These are phyloP conservation scores for Pteronura brasiliensis DNA, from an alignment of 2,113 vertebrate species.

Conservation along the genomic window DNA sequence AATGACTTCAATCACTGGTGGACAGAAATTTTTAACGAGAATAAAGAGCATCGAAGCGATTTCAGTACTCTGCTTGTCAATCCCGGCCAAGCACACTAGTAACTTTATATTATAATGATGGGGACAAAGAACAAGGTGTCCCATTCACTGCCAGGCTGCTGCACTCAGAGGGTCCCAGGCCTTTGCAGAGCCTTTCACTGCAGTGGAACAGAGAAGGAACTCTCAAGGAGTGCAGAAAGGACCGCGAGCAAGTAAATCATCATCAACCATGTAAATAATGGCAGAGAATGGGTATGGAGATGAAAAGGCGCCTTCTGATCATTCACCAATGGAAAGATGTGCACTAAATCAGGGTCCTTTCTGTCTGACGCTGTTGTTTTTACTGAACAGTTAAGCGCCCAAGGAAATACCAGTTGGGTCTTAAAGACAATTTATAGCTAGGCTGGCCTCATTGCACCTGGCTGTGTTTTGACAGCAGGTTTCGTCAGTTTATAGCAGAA, in stretches of 20 bases:
- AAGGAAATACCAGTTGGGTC: slow-evolving; percentile 61
- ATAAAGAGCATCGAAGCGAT: slow-evolving; percentile 53
- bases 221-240: not conserved
- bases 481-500: slow-evolving; percentile 51
- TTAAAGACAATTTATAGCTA: slow-evolving; percentile 57
- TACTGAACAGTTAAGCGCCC: slow-evolving; percentile 43
- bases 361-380: not conserved
- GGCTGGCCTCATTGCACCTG: slow-evolving; percentile 31
- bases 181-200: not conserved
- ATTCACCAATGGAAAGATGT: not conserved
- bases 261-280: not conserved
- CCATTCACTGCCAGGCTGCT: slow-evolving; percentile 25
- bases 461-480: slow-evolving; percentile 59
- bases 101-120: slow-evolving; percentile 55
- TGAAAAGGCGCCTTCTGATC: not conserved
- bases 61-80: not conserved
- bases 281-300: not conserved
- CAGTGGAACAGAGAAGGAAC: slow-evolving; percentile 1
- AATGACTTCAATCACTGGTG: slow-evolving; percentile 19
- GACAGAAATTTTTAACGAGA: slow-evolving; percentile 50
- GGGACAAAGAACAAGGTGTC: slow-evolving; percentile 61
- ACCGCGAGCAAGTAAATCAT: slow-evolving; percentile 36
- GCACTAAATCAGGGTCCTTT: slow-evolving; percentile 42
- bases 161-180: not conserved
- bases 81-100: not conserved